Evolutionary conservation across 2,888 invertebrate genomes (phyloP).

Genomic region (Scaptomyza cyrtandrae): DNA sequence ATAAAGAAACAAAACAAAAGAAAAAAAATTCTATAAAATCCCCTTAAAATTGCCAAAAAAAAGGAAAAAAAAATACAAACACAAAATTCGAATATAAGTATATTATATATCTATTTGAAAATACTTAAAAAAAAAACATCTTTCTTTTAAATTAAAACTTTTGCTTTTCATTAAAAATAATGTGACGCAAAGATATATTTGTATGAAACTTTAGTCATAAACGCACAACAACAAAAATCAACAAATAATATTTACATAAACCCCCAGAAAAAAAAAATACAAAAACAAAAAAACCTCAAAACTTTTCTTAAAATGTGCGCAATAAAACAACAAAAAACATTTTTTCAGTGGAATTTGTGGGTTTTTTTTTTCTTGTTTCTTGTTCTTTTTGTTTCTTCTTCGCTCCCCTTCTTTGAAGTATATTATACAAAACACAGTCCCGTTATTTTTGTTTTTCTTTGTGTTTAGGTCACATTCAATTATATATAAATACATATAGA

Average conservation of each 20-base stretch:
- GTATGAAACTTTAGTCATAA: conserved; percentile 24
- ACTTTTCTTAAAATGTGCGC: conserved; percentile 16
- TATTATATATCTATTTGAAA: too few species aligned
- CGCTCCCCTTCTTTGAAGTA: background rate
- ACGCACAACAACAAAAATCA: conserved; percentile 1
- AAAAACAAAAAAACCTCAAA: conserved; percentile 4
- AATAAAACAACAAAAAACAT: conserved; percentile 7
- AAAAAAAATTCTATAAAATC: too few species aligned
- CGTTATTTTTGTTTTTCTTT: background rate
- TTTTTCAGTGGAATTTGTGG: conserved; percentile 3
- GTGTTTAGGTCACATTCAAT: conserved; percentile 8
- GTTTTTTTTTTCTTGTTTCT: background rate
- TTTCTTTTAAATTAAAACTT: conserved; percentile 9
- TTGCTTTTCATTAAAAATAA: conserved; percentile 25
- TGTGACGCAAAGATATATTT: conserved; percentile 3
- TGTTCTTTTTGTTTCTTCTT: background rate
- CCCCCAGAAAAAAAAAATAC: too few species aligned
- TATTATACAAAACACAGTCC: background rate
- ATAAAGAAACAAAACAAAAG: too few species aligned
- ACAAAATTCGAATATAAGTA: too few species aligned
- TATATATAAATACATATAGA: background rate
- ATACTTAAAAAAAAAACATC: conserved; percentile 25
- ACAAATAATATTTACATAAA: conserved; percentile 19
- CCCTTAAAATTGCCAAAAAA: too few species aligned
- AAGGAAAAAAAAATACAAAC: too few species aligned